Conservation (phyloP, 2,888 invertebrate genomes). For the Mesoligia furuncula region DNA sequence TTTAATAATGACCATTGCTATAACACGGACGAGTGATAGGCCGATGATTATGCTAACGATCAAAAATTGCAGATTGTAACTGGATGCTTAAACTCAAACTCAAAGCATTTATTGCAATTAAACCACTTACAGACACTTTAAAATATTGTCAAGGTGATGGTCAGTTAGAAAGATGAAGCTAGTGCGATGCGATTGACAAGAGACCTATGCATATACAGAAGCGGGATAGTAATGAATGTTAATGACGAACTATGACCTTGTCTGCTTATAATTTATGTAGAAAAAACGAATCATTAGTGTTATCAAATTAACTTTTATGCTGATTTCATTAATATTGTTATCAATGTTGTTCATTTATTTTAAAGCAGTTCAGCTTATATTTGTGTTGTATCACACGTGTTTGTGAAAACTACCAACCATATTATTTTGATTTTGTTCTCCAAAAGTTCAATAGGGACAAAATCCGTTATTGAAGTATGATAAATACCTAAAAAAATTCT, state of each 20-base stretch:
- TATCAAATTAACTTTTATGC: slow-evolving; percentile 51
- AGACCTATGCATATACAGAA: not conserved
- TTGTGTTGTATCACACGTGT: slow-evolving; percentile 10
- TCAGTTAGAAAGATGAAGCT: not conserved
- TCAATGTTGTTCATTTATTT: slow-evolving; percentile 20
- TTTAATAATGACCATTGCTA: not conserved
- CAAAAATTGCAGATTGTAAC: not conserved
- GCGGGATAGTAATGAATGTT: not conserved
- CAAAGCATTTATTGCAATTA: not conserved
- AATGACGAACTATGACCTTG: slow-evolving; percentile 3
- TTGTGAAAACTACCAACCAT: not conserved
- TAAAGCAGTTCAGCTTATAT: slow-evolving; percentile 21
- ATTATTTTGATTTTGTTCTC: not conserved
- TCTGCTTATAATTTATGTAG: not conserved
- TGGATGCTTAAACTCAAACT: not conserved
- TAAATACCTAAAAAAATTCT: not conserved
- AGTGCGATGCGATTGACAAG: not conserved
- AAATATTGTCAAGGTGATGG: not conserved
- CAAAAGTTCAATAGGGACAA: not conserved
- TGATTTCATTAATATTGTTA: slow-evolving; percentile 33
- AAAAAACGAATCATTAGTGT: slow-evolving; percentile 41
- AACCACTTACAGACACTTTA: not conserved
- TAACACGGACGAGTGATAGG: not conserved
- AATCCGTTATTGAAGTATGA: not conserved
- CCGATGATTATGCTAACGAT: not conserved